Percentiles rank a stretch among this genome's conserved stretches.
These are phyloP conservation scores for Crematogaster levior DNA, from an alignment of 2,888 invertebrate species.

Conservation along the genomic window DNA sequence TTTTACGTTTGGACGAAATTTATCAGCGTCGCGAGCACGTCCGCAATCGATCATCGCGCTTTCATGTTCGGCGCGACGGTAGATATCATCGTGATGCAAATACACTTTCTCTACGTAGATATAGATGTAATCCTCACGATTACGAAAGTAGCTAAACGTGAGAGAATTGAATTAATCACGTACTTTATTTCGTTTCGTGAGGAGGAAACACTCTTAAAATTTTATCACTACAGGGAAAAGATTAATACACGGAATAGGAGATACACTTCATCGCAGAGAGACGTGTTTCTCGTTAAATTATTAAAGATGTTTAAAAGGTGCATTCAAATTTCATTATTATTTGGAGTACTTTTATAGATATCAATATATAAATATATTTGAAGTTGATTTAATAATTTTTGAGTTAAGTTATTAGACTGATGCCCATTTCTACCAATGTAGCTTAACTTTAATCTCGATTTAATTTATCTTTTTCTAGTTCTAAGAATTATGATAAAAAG, in stretches of 20 bases:
- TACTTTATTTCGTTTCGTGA: not conserved
- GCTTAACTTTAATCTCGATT: too few species aligned
- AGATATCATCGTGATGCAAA: slow-evolving; percentile 31
- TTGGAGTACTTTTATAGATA: not conserved
- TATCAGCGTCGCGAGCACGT: slow-evolving; percentile 55
- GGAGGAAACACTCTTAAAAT: not conserved
- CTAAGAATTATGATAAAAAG: too few species aligned
- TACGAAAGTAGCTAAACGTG: slow-evolving; percentile 5
- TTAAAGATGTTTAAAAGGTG: not conserved
- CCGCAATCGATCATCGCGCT: slow-evolving; percentile 52
- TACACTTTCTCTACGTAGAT: slow-evolving; percentile 35
- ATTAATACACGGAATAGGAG: not conserved
- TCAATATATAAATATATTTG: not conserved
- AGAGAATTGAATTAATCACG: slow-evolving; percentile 3
- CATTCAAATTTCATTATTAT: not conserved
- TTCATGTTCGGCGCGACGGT: slow-evolving; percentile 25
- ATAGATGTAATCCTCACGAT: slow-evolving; percentile 28
- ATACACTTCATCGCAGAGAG: too few species aligned
- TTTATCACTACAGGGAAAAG: not conserved
- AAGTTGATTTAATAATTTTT: not conserved
- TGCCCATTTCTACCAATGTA: too few species aligned
- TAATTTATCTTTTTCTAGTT: too few species aligned
- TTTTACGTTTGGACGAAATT: slow-evolving; percentile 52
- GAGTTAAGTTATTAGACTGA: not conserved
- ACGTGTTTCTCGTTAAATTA: not conserved